Base-by-base conservation (phyloP, 2,888 invertebrate species). In the Melanostoma scalare region DNA sequence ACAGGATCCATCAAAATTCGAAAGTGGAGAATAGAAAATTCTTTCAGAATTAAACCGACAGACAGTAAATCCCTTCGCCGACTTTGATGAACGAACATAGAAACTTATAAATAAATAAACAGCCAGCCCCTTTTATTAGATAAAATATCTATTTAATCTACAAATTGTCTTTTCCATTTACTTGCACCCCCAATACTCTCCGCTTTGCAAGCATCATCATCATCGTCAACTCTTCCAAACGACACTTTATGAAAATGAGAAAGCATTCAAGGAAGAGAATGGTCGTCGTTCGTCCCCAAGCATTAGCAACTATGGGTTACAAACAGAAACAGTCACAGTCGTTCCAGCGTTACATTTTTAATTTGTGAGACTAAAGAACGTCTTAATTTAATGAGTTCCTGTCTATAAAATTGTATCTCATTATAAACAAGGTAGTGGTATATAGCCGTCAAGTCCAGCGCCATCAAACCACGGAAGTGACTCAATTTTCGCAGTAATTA, bases 21-120 rank as follows among this genome's bases (percentile, higher is more conserved):
- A 20, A 0, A 20, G 20, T 20, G 20, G 20, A 20, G 20, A 20
- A 20, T 20, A 20, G 20, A 20, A 20, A 20, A 20, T 20, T 20
- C 20, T 1, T 20, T 20, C 20, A 20, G 20, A 20, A 20, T 20
- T 20, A 20, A 20, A 20, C 20, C 20, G 20, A 20, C 20, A 20
- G 20, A 20, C 20, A 20, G 20, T 50, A 46, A 46, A 46, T 69
- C 56, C 56, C 53, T 36, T 8, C 33, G n/a, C 44, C 8, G 56
- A 20, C 46, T 46, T 31, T 55, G 46, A 35, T 36, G 46, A 20
- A 50, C 68, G 53, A 72, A 67, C 65, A 73, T 35, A 20, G 35
- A 46, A 44, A 61, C 48, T 44, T 72, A 44, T 74, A 50, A 73
- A 79, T 79, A 79, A 79, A 79, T 79, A 79, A 79, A 73, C 58